Evolutionary conservation across 2,113 vertebrate species (phyloP).

Genomic region (Oxygymnocypris stewartii): DNA sequence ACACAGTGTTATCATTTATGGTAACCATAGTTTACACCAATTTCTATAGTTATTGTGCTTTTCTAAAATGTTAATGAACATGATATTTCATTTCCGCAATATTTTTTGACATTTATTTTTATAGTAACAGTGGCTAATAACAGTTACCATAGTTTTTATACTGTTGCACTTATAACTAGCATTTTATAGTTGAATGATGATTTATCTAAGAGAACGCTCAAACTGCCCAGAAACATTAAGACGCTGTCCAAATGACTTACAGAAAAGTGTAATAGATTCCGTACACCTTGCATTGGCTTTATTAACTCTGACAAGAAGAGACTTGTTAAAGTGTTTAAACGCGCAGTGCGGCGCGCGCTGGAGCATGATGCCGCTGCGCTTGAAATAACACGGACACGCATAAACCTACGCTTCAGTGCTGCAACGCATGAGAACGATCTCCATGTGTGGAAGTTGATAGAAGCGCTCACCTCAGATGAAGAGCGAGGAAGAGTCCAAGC

Average conservation of each 20-base stretch:
- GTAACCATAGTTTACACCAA: background rate
- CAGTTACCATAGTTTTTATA: background rate
- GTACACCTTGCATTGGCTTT: background rate
- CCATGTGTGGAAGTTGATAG: background rate
- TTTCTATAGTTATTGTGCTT: background rate
- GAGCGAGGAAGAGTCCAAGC: slow-evolving; percentile 18
- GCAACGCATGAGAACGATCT: background rate
- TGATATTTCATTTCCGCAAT: background rate
- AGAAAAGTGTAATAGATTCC: background rate
- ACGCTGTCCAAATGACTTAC: background rate
- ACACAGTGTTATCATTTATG: background rate
- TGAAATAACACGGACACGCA: background rate
- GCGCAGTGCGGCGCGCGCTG: background rate
- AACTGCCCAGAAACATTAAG: background rate
- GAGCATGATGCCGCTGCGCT: background rate
- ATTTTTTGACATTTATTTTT: no score
- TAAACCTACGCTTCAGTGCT: no score
- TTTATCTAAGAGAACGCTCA: background rate
- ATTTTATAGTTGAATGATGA: background rate
- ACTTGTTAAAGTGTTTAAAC: background rate
- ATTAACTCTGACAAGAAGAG: background rate
- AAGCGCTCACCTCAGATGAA: slow-evolving; percentile 7
- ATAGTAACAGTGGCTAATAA: background rate
- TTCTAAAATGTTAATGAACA: background rate
- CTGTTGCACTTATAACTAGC: background rate